Percentiles rank a stretch among this genome's conserved stretches.
These are phyloP conservation scores for Plecturocebus donacophilus DNA, from an alignment of 2,113 vertebrate genomes.

Conservation along the genomic window DNA sequence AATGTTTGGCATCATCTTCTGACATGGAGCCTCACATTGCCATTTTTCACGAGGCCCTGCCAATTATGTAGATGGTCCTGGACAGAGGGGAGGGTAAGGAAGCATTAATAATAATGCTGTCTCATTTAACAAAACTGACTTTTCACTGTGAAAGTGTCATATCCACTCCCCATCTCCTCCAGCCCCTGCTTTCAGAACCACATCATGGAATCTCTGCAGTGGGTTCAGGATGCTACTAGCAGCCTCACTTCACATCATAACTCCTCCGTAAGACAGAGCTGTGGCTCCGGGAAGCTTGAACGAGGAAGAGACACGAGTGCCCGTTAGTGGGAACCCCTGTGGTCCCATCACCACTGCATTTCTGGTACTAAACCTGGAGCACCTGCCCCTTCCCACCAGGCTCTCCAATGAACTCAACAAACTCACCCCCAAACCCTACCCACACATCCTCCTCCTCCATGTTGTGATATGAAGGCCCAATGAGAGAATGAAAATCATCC, in stretches of 20 bases:
- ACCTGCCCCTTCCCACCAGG: not conserved
- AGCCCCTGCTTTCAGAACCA: not conserved
- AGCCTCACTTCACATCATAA: too few relatives aligned
- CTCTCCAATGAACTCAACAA: not conserved
- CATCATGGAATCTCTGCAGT: not conserved
- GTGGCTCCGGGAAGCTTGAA: not conserved
- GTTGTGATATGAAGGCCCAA: not conserved
- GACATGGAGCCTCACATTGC: not conserved
- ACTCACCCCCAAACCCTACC: accelerated
- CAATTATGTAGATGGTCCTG: not conserved
- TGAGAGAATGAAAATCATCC: not conserved
- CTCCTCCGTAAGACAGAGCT: not conserved
- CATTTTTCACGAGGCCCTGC: not conserved
- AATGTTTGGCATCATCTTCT: not conserved
- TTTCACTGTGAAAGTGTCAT: not conserved
- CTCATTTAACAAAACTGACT: not conserved
- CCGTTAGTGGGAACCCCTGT: too few relatives aligned
- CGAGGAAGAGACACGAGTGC: not conserved
- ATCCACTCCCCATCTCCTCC: not conserved
- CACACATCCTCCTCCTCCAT: not conserved
- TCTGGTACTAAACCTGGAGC: not conserved
- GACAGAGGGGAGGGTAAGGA: not conserved
- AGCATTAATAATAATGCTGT: not conserved
- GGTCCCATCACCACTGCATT: not conserved
- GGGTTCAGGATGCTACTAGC: not conserved